Conservation (phyloP, 2,888 invertebrate species). For the Clepsis dumicolana region DNA sequence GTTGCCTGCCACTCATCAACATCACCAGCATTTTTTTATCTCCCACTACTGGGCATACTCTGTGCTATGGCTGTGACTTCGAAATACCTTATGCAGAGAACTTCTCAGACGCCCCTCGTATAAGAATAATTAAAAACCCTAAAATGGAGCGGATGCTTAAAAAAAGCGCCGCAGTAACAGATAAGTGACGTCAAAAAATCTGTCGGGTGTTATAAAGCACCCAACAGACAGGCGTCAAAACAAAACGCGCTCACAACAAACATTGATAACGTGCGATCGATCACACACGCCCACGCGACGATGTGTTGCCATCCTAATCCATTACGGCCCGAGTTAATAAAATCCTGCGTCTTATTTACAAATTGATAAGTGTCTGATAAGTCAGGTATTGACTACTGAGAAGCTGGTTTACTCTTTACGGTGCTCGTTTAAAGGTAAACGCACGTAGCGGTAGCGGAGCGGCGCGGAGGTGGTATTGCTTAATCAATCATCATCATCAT, state of each 20-base stretch:
- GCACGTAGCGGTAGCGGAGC: too few relatives aligned
- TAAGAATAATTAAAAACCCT: too few relatives aligned
- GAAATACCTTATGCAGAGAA: too few relatives aligned
- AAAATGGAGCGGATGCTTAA: too few relatives aligned
- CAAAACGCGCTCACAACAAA: slow-evolving; percentile 52
- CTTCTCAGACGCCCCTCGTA: too few relatives aligned
- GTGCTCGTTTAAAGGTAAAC: slow-evolving; percentile 12
- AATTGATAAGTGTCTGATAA: slow-evolving; percentile 66
- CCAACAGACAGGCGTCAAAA: slow-evolving; percentile 49
- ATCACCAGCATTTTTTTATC: too few relatives aligned
- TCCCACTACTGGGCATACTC: too few relatives aligned
- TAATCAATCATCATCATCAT: too few relatives aligned
- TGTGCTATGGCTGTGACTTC: too few relatives aligned
- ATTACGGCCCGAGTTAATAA: slow-evolving; percentile 76
- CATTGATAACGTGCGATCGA: slow-evolving; percentile 57
- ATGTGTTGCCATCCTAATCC: slow-evolving; percentile 60
- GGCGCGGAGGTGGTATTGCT: too few relatives aligned
- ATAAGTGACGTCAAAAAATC: slow-evolving; percentile 10
- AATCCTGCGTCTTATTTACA: slow-evolving; percentile 71
- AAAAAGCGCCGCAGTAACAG: not conserved
- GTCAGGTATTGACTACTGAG: slow-evolving; percentile 63
- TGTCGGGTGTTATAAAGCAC: slow-evolving; percentile 43
- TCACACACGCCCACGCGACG: slow-evolving; percentile 64
- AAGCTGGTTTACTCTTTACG: slow-evolving; percentile 42
- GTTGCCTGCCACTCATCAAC: too few relatives aligned